Percentiles rank a stretch among this genome's conserved stretches.
These are phyloP conservation scores for Mico argentatus DNA, from an alignment of 2,797 vertebrate species.

Conservation along the genomic window DNA sequence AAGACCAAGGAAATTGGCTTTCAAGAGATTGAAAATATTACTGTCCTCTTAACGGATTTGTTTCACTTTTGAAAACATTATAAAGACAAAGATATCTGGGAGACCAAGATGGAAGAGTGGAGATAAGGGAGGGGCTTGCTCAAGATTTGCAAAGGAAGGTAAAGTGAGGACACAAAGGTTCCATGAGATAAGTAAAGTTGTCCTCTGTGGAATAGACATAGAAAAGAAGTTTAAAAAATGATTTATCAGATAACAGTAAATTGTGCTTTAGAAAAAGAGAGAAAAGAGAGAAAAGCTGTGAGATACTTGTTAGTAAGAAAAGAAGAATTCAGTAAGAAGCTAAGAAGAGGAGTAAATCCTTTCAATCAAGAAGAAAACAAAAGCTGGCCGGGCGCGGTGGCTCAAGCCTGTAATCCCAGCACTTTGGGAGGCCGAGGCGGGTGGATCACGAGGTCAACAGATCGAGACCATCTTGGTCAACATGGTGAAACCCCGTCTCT, in stretches of 20 bases:
- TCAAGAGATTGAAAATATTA: not conserved
- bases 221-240: not conserved
- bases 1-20: not conserved
- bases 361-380: not conserved
- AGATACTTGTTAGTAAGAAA: not conserved
- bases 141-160: not conserved
- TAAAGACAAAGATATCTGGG: not conserved
- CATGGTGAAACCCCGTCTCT: no score
- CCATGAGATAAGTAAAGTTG: not conserved
- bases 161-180: not conserved
- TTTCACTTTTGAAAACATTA: not conserved
- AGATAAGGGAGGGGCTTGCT: not conserved
- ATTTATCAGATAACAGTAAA: not conserved
- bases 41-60: not conserved
- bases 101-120: not conserved
- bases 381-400: no score
- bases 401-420: no score
- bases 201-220: not conserved
- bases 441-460: no score
- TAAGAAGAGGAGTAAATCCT: not conserved
- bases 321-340: not conserved
- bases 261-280: not conserved
- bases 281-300: not conserved
- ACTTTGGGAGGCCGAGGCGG: no score
- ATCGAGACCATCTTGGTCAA: no score